phyloP scores from a whole-genome alignment of 2,888 invertebrate species.

The Aphrophora alni region DNA sequence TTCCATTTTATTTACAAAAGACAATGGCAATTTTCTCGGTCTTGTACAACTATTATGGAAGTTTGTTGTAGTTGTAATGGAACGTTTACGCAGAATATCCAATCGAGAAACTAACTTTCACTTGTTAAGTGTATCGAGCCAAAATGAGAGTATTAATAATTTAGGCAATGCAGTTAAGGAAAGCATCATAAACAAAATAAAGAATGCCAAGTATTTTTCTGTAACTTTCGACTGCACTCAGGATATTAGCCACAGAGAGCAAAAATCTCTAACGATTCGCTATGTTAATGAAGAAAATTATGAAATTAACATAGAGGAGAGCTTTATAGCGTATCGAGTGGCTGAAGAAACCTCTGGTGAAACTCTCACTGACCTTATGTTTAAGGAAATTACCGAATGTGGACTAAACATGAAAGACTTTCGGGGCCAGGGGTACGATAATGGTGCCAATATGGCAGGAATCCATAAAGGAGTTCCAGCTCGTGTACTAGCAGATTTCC shows the following conservation, averaged over 20 bases:
- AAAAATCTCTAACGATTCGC: slow-evolving; percentile 36
- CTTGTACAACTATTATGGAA: slow-evolving; percentile 16
- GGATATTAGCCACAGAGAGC: neutral
- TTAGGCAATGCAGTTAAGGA: too few relatives aligned
- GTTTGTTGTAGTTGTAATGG: slow-evolving; percentile 18
- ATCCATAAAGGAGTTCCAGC: slow-evolving; percentile 44
- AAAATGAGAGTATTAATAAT: slow-evolving; percentile 13
- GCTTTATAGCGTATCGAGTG: too few relatives aligned
- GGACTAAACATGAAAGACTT: too few relatives aligned
- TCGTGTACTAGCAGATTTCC: too few relatives aligned
- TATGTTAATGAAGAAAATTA: too few relatives aligned
- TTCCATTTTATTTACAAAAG: slow-evolving; percentile 7
- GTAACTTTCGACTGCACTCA: neutral
- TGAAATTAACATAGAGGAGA: too few relatives aligned
- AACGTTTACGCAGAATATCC: too few relatives aligned
- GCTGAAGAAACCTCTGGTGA: slow-evolving; percentile 17
- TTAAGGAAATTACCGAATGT: too few relatives aligned
- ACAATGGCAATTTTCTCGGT: too few relatives aligned
- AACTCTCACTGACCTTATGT: too few relatives aligned
- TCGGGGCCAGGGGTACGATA: slow-evolving; percentile 24
- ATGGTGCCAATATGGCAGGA: too few relatives aligned
- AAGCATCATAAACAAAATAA: too few relatives aligned
- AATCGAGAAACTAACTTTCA: slow-evolving; percentile 7
- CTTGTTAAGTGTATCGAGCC: slow-evolving; percentile 12
- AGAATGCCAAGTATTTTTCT: slow-evolving; percentile 1